Percentiles rank a stretch among this genome's conserved stretches.
phyloP scores from a whole-genome alignment of 2,888 invertebrate species.

The Dorcus hopei region DNA sequence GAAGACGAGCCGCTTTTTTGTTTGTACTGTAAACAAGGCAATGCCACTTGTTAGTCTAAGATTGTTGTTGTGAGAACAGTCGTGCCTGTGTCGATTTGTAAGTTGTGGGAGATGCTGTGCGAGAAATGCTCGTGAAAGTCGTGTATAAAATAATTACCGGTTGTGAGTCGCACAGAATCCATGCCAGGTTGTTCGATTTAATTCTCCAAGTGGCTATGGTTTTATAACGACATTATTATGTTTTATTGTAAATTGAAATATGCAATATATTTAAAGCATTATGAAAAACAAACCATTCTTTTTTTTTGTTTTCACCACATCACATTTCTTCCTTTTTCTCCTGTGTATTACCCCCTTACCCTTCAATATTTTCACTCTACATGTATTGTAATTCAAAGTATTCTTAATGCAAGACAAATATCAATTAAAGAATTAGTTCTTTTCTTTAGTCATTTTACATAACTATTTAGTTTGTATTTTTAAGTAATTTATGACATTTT shows the following conservation, averaged over 20 bases:
- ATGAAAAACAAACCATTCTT: conserved; percentile 24
- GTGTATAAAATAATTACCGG: conserved; percentile 22
- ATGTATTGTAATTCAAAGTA: too few relatives aligned
- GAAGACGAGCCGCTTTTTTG: not conserved
- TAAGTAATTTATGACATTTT: too few relatives aligned
- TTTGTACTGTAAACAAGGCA: not conserved
- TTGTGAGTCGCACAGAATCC: conserved; percentile 30
- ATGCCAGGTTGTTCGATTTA: conserved; percentile 23
- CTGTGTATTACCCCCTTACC: too few relatives aligned
- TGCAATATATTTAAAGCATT: conserved; percentile 49
- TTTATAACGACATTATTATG: conserved; percentile 47
- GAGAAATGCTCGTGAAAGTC: conserved; percentile 9
- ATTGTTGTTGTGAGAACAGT: conserved; percentile 9
- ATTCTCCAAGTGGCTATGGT: conserved; percentile 44
- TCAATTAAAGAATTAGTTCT: too few relatives aligned
- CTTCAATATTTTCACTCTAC: too few relatives aligned
- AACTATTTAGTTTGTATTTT: too few relatives aligned
- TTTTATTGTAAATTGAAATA: conserved; percentile 48
- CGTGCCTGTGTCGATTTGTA: conserved; percentile 12
- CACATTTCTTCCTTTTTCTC: too few relatives aligned
- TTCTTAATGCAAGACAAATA: too few relatives aligned
- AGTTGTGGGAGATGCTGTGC: conserved; percentile 5
- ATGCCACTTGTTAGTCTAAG: conserved; percentile 12
- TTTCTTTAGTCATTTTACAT: too few relatives aligned
- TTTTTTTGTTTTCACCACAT: not conserved